A percentile compares a stretch with the other conserved stretches of the same genome.
Conservation (phyloP, 2,888 invertebrate genomes). For the Ormia ochracea region DNA sequence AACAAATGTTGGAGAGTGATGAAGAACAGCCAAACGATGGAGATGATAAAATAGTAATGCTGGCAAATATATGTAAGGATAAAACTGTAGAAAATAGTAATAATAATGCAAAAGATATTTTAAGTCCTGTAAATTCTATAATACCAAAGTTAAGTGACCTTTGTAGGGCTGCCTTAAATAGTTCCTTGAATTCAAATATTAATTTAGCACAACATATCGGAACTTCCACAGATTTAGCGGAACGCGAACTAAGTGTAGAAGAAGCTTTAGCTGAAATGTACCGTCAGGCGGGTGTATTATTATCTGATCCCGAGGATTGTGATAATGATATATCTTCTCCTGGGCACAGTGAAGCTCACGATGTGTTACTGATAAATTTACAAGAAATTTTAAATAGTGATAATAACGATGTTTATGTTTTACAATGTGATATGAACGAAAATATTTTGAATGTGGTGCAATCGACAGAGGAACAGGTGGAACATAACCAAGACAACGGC, state of each 20-base stretch:
- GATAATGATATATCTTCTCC: constrained; percentile 60
- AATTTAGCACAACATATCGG: constrained; percentile 34
- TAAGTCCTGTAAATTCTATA: constrained; percentile 46
- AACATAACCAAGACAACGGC: background rate
- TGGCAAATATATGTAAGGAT: constrained; percentile 8
- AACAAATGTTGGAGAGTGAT: constrained; percentile 71
- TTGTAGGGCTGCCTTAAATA: constrained; percentile 77
- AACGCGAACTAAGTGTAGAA: constrained; percentile 72
- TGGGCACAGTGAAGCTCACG: constrained; percentile 64
- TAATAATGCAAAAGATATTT: constrained; percentile 40
- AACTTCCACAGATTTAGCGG: constrained; percentile 26
- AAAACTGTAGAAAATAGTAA: constrained; percentile 43
- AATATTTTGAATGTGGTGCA: constrained; percentile 67
- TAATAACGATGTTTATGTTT: constrained; percentile 74
- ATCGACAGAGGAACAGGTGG: constrained; percentile 45
- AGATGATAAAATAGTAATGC: background rate
- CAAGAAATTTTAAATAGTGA: constrained; percentile 75
- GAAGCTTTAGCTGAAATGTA: constrained; percentile 74
- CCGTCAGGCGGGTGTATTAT: constrained; percentile 70
- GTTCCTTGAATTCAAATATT: constrained; percentile 70
- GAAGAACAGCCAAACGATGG: constrained; percentile 64
- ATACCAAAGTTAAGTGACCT: constrained; percentile 78
- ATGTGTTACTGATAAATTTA: constrained; percentile 74
- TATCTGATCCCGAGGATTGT: constrained; percentile 68
- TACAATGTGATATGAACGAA: constrained; percentile 77